Percentiles rank a stretch among this genome's conserved stretches.
Evolutionary conservation across 2,797 vertebrate species (phyloP).

Genomic region (Lindbergichthys nudifrons): DNA sequence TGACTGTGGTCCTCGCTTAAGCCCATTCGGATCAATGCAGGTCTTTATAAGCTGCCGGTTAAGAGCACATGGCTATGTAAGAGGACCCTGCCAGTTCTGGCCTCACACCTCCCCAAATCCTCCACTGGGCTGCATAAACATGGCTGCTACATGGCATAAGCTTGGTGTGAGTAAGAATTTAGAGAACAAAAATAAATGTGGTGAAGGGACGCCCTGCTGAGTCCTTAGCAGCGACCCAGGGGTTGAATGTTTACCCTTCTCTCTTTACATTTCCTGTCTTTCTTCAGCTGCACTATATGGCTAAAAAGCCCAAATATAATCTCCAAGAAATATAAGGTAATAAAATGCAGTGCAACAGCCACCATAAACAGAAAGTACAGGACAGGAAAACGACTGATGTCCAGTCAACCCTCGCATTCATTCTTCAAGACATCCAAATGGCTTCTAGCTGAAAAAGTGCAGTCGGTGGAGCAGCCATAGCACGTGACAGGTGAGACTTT

Average conservation of each 20-base stretch:
- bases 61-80: conserved; percentile 73
- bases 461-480: conserved; percentile 13
- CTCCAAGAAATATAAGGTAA: background rate
- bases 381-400: background rate
- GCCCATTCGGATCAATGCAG: conserved; percentile 79
- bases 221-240: too few species aligned
- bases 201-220: background rate
- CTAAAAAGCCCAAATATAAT: too few species aligned
- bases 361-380: background rate
- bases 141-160: conserved; percentile 19
- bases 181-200: conserved; percentile 12
- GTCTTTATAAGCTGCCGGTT: conserved; percentile 80
- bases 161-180: conserved; percentile 11
- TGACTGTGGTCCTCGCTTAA: conserved; percentile 69
- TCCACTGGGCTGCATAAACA: conserved; percentile 71
- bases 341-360: background rate
- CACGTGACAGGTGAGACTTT: conserved; percentile 51
- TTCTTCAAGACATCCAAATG: conserved; percentile 12
- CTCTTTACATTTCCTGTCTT: too few species aligned
- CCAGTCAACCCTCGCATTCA: background rate
- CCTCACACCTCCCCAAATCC: conserved; percentile 76
- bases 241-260: too few species aligned
- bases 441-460: background rate
- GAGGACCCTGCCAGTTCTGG: conserved; percentile 75
- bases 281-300: too few species aligned